Evolutionary conservation across 2,888 invertebrate species (phyloP).

Genomic region (Mycogona germanica): DNA sequence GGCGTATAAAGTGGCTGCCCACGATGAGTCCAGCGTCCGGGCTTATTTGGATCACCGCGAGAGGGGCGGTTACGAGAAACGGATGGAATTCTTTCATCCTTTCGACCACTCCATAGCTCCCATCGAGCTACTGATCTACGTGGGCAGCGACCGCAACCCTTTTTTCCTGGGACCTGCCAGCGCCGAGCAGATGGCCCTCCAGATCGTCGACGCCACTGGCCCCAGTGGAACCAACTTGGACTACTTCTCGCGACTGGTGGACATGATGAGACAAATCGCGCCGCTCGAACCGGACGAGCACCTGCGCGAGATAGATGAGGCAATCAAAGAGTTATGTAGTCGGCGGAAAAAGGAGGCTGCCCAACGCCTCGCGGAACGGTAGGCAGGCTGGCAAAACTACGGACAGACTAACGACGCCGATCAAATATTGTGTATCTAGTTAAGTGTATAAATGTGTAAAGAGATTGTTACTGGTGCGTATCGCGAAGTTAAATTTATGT

Average conservation of each 20-base stretch:
- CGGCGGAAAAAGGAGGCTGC: no score
- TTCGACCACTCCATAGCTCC: constrained; percentile 37
- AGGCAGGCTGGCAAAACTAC: no score
- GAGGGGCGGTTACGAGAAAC: constrained; percentile 78
- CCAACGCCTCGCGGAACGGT: no score
- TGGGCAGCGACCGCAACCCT: constrained; percentile 67
- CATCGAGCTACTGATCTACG: constrained; percentile 62
- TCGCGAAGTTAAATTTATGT: no score
- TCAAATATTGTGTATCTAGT: no score
- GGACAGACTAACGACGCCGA: no score
- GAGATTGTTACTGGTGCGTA: no score
- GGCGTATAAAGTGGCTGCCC: constrained; percentile 36
- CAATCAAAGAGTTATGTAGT: constrained; percentile 37
- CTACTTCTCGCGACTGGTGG: constrained; percentile 73
- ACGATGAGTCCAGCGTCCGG: constrained; percentile 46
- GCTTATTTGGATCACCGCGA: constrained; percentile 79
- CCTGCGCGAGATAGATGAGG: constrained; percentile 55
- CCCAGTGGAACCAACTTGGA: constrained; percentile 85
- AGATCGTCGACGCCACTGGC: constrained; percentile 57
- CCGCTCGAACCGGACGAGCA: constrained; percentile 61
- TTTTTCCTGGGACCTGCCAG: constrained; percentile 66
- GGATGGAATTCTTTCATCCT: constrained; percentile 58
- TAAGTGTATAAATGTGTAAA: no score
- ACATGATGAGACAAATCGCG: constrained; percentile 59
- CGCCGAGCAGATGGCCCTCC: constrained; percentile 60